Evolutionary conservation across 2,113 vertebrate species (phyloP).

Genomic region (Nothocercus julius): DNA sequence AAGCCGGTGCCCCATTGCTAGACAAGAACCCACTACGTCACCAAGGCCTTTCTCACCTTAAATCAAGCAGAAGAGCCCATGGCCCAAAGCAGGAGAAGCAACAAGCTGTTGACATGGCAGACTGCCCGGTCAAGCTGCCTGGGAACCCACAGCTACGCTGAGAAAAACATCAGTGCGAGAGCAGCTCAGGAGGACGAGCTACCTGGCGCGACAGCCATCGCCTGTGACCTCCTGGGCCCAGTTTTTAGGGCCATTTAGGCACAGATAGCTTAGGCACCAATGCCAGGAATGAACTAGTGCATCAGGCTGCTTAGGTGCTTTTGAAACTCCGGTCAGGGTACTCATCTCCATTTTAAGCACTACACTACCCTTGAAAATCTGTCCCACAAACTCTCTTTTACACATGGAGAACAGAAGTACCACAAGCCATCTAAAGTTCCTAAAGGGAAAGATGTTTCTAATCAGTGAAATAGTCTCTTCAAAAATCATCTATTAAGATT

Average conservation of each 20-base stretch:
- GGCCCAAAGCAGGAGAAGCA: neutral
- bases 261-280: neutral
- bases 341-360: neutral
- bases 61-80: neutral
- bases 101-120: neutral
- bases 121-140: neutral
- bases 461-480: neutral
- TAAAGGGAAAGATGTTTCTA: neutral
- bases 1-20: neutral
- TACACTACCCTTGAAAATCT: neutral
- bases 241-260: neutral
- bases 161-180: neutral
- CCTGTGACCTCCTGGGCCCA: neutral
- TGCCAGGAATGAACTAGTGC: neutral
- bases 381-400: neutral
- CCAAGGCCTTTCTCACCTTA: neutral
- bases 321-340: neutral
- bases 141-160: neutral
- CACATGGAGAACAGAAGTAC: neutral
- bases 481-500: neutral
- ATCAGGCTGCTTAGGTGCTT: neutral
- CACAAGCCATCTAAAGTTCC: neutral
- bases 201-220: neutral
- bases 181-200: neutral
- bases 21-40: neutral